phyloP scores from a whole-genome alignment of 2,113 vertebrate species.

The Strix uralensis region DNA sequence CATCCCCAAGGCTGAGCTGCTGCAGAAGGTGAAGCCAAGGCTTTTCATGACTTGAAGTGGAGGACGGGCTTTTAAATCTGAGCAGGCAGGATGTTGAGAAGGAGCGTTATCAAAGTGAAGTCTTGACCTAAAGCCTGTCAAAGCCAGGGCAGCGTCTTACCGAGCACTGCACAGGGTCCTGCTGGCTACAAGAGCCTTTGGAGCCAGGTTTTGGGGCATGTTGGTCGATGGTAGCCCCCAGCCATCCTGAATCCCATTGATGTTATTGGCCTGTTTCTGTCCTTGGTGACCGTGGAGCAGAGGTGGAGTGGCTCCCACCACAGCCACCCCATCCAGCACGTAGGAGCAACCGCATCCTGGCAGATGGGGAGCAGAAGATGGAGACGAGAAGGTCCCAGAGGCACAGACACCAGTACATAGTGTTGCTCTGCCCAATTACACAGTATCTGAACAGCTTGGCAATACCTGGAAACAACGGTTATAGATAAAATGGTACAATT shows the following conservation, averaged over 20 bases:
- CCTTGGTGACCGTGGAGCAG: accelerated
- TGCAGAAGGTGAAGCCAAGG: neutral
- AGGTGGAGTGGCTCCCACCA: accelerated
- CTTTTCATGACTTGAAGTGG: neutral
- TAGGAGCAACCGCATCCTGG: neutral
- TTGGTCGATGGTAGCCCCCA: neutral
- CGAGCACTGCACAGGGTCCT: accelerated
- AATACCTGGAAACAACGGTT: neutral
- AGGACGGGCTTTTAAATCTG: neutral
- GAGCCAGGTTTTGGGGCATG: neutral
- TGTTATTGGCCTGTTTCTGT: neutral
- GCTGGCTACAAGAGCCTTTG: neutral
- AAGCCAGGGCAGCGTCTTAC: neutral
- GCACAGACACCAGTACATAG: neutral
- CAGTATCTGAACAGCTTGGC: neutral
- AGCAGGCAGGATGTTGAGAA: neutral
- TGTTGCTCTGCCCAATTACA: accelerated
- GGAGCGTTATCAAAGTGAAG: neutral
- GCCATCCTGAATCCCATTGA: neutral
- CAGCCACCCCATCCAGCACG: accelerated
- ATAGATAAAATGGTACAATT: neutral
- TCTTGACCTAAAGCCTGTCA: neutral
- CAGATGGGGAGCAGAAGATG: neutral
- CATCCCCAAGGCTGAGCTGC: neutral
- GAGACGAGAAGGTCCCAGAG: neutral